These are phyloP conservation scores for Uropetala carovei DNA, from an alignment of 2,888 invertebrate genomes.

Conservation along the genomic window DNA sequence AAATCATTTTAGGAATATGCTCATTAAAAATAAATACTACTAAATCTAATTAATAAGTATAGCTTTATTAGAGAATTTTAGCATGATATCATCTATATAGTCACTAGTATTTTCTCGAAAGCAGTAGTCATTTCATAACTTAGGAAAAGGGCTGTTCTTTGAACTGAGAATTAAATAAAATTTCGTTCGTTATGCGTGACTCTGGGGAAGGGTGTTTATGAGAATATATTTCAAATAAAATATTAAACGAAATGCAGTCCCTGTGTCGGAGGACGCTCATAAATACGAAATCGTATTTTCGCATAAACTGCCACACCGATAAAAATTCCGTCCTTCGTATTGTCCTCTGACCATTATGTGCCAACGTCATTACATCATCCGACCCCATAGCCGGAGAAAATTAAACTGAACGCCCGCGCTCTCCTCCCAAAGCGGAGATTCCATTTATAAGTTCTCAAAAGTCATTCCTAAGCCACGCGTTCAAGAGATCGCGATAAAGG, in stretches of 20 bases:
- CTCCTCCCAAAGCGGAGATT: neutral
- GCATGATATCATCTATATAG: too few relatives aligned
- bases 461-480: neutral
- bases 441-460: neutral
- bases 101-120: too few relatives aligned
- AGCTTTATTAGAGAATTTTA: too few relatives aligned
- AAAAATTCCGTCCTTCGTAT: neutral
- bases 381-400: slow-evolving; percentile 4
- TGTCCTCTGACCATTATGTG: neutral
- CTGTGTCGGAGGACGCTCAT: neutral
- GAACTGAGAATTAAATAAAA: too few relatives aligned
- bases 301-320: neutral
- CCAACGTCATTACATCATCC: neutral
- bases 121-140: too few relatives aligned
- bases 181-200: neutral
- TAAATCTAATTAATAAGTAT: too few relatives aligned
- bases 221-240: neutral
- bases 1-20: too few relatives aligned
- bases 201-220: neutral
- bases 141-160: too few relatives aligned
- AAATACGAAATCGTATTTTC: neutral
- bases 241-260: neutral
- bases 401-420: neutral
- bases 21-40: too few relatives aligned
- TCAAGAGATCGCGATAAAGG: neutral